Base-by-base conservation (phyloP, 2,888 invertebrate species). In the Polydrusus tereticollis region DNA sequence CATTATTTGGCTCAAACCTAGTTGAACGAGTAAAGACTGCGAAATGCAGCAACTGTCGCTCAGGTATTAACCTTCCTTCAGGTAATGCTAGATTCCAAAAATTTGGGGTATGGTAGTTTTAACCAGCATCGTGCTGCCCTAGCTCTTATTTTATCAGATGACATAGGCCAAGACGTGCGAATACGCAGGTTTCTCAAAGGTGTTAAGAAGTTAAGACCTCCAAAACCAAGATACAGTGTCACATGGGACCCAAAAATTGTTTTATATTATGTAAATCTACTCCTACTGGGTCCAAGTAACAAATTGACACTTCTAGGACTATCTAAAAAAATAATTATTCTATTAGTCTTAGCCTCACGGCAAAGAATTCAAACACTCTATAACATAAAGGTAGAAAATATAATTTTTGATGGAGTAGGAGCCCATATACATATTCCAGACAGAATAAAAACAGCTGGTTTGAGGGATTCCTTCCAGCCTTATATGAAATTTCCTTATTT, bases 191-290 rank as follows among this genome's bases (percentile, higher is more conserved):
- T 78, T 65, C 63, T 80, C 20, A 79, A 74, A 58, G 78, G 77
- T 1, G 69, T 79, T 0, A 67, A 67, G 4, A 76, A 70, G 18
- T 14, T 78, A 29, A 75, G 75, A 55, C 80, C 78, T n/a, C 21
- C 66, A 16, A 73, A 47, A 70, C 75, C 77, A 4, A 77, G 67
- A 63, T 79, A 82, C 68, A 72, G 80, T 26, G 21, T 26, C 6
- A 80, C 72, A 0, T 82, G 82, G 81, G 77, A 83, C 50, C 79
- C 80, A n/a, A 58, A 65, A 10, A 10, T 26, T n/a, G 74, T 76
- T n/a, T 50, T 74, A 18, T 21, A 45, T 33, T 74, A 47, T 38
- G n/a, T 38, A n/a, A 38, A 38, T n/a, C n/a, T n/a, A n/a, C n/a
- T n/a, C n/a, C 33, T 10, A 33, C 7, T 33, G 10, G 33, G 33